Evolutionary conservation across 2,113 vertebrate genomes (phyloP), one percentile per base, ranked within the genome.

Genomic region (Cephalopterus ornatus): DNA sequence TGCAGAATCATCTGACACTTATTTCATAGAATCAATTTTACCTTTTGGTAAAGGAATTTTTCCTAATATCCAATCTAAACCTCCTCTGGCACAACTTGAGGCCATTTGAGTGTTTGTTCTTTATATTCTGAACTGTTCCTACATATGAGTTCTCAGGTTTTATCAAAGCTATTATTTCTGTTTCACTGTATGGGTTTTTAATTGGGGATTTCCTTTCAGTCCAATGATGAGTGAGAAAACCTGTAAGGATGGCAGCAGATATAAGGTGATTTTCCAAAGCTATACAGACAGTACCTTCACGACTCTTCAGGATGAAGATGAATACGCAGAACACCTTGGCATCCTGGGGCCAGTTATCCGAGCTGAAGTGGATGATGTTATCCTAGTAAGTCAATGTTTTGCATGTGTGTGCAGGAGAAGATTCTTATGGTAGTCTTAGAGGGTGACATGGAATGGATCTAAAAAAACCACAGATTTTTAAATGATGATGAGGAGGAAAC

Each of bases 261-360:
- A 98, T 46, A 99, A 97, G 91, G 99, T 98, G 14, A 88, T 99
- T 88, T 99, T 99, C 97, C 98, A 98, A 89, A 97, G 98, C 81
- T 99, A 99, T 80, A 92, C 98, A 53, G 99, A 99, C 71, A 98
- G 97, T 33, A 98, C 97, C 55, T 99, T 99, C 91, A 98, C 61
- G 2, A 98, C 83, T 23, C 98, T 97, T 33, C 98, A 98, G 41
- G 94, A 98, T 73, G 98, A 85, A 20, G 99, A 99, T 2, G 99
- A 99, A 94, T 96, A 98, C 15, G 97, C 98, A 35, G 98, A 99
- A 74, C 99, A 99, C 78, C 98, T 99, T 14, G 99, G 99, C 44
- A 98, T 99, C 93, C 98, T 99, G 49, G 99, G 99, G 15, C 99
- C 99, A 8, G 62, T 99, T 53, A 99, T 99, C 76, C 98, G 98